Conservation (phyloP, 2,797 vertebrate genomes). For the Falco cherrug region DNA sequence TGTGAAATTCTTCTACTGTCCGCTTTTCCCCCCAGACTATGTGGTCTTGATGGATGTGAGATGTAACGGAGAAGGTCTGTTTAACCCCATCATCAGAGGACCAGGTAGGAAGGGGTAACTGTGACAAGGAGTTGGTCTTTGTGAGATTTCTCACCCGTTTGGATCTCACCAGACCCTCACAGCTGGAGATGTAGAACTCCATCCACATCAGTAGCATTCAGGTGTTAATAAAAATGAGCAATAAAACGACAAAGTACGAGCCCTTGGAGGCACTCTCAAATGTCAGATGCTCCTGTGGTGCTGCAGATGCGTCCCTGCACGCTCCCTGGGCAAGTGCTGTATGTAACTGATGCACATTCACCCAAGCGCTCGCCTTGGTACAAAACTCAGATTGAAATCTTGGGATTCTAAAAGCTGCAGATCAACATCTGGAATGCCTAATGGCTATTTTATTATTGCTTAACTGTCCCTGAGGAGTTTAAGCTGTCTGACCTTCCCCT, state of each 20-base stretch:
- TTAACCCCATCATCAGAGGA: not conserved
- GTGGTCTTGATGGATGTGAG: not conserved
- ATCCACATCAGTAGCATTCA: not conserved
- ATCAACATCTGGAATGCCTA: not conserved
- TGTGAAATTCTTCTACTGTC: not conserved
- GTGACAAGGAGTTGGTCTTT: not conserved
- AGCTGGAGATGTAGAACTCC: not conserved
- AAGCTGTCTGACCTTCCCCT: slow-evolving; percentile 39
- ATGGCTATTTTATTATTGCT: slow-evolving; percentile 12
- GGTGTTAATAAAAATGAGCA: not conserved
- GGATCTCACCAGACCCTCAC: not conserved
- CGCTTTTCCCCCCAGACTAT: not conserved
- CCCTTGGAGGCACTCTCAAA: not conserved
- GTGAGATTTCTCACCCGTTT: not conserved
- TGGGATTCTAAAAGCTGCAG: not conserved
- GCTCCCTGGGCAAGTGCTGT: not conserved
- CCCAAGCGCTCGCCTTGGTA: accelerated
- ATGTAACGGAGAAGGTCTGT: not conserved
- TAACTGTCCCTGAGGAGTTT: not conserved
- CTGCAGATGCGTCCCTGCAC: not conserved
- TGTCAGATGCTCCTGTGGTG: not conserved
- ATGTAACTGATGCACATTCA: not conserved
- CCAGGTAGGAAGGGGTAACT: not conserved
- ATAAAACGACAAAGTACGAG: not conserved
- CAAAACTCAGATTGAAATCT: not conserved